Evolutionary conservation across 2,888 invertebrate species (phyloP), one percentile per base, ranked within the genome.

Genomic region (Scaptomyza tumidula): DNA sequence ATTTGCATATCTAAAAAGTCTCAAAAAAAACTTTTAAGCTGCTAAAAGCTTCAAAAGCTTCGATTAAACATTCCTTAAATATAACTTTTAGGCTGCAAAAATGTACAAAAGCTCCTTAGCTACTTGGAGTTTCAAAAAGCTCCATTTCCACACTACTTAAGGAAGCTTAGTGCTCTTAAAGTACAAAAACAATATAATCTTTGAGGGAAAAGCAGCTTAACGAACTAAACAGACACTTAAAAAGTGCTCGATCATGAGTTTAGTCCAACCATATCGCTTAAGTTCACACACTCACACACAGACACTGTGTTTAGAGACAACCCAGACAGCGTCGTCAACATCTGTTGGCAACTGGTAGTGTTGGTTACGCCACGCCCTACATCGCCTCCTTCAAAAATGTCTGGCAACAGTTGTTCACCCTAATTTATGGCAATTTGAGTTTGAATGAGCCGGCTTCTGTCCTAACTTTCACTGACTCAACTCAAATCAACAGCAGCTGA

Each of bases 401-500:
- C 71, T 80, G 78, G 72, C 78, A 66, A 84, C 85, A 75, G 78
- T 75, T 84, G 83, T 88, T 86, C 65, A 57, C 72, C 80, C 78
- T 86, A 83, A 83, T 83, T 84, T 86, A 88, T 86, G 88, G 83
- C 83, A 57, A 79, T 86, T 88, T 86, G 77, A 57, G 77, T 86
- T 88, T 86, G 77, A 86, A 56, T 67, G 77, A 79, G 83, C 57
- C 61, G 63, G 71, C 75, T 66, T 16, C 16, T 54, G 49, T 13
- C 13, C 13, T 10, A 19, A 50, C 77, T 53, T 58, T 58, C 55
- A 52, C 62, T 55, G 49, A 46, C 59, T 11, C 55, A 14, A 44
- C 64, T 10, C 58, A 13, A 43, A 24, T 29, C 44, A 29, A 27
- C 27, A 33, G 56, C 43, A 35, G 59, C 60, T 39, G 59, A 1